Evolutionary conservation across 2,113 vertebrate species (phyloP).

Genomic region (Sylvia atricapilla): DNA sequence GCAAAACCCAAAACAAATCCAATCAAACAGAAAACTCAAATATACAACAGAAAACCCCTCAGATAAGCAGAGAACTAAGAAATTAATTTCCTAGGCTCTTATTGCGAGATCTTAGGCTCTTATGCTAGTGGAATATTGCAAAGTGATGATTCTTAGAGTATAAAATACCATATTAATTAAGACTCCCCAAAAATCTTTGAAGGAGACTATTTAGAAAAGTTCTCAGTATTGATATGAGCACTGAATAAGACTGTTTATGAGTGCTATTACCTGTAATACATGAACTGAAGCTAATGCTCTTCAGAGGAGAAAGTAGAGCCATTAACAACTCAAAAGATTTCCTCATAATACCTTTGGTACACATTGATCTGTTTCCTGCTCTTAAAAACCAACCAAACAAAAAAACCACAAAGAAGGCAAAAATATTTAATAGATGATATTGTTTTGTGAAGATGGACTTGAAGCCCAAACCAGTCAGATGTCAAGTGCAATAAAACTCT

Average conservation of each 20-base stretch:
- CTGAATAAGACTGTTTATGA: not conserved
- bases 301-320: not conserved
- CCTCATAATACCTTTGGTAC: not conserved
- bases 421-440: not conserved
- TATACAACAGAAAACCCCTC: not conserved
- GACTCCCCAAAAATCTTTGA: not conserved
- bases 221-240: not conserved
- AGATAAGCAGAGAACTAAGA: not conserved
- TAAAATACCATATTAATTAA: not conserved
- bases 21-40: not conserved
- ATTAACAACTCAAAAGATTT: constrained; percentile 13
- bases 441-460: not conserved
- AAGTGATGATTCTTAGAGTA: not conserved
- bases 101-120: not conserved
- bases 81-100: not conserved
- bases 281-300: not conserved
- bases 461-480: not conserved
- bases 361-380: constrained; percentile 5
- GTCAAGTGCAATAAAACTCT: not conserved
- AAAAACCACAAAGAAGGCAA: not conserved
- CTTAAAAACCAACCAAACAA: not conserved
- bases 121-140: not conserved
- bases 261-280: not conserved
- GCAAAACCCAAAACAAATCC: not conserved
- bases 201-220: not conserved